Conservation (phyloP, 1,140 invertebrate species). For the Dinothrombium tinctorium region DNA sequence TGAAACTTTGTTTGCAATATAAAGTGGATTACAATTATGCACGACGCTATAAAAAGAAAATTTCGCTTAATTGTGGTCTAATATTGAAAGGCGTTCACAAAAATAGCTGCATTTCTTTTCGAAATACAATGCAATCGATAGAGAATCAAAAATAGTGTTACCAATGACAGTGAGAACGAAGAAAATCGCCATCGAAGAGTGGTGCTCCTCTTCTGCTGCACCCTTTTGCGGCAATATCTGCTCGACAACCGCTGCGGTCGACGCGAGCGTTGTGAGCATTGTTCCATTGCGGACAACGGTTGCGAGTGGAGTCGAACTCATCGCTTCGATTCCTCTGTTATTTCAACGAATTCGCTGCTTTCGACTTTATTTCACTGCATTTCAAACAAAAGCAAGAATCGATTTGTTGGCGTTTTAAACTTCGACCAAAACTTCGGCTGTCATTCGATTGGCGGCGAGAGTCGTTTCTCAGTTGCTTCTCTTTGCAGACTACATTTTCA, state of each 20-base stretch:
- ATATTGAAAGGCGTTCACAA: neutral
- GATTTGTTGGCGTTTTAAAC: no score
- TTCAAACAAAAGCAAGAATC: no score
- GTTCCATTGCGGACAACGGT: no score
- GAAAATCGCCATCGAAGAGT: conserved; percentile 86
- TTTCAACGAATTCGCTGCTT: no score
- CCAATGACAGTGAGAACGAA: conserved; percentile 73
- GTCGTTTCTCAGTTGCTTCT: no score
- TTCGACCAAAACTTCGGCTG: no score
- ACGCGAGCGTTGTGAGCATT: no score
- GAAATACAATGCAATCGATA: conserved; percentile 1
- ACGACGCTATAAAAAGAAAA: conserved; percentile 32
- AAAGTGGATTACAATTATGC: conserved; percentile 76
- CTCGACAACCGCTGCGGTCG: neutral
- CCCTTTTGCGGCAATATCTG: conserved; percentile 45
- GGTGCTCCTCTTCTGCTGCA: conserved; percentile 77
- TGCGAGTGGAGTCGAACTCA: no score
- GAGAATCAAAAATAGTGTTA: conserved; percentile 15
- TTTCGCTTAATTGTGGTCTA: neutral
- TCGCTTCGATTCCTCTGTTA: no score
- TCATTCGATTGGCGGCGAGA: no score
- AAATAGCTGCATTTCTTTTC: neutral
- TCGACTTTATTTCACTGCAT: no score
- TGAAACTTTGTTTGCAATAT: conserved; percentile 87
- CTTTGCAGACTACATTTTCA: no score